Percentiles rank a stretch among this genome's conserved stretches.
Evolutionary conservation across 2,113 vertebrate genomes (phyloP).

Genomic region (Corythornis cristatus): DNA sequence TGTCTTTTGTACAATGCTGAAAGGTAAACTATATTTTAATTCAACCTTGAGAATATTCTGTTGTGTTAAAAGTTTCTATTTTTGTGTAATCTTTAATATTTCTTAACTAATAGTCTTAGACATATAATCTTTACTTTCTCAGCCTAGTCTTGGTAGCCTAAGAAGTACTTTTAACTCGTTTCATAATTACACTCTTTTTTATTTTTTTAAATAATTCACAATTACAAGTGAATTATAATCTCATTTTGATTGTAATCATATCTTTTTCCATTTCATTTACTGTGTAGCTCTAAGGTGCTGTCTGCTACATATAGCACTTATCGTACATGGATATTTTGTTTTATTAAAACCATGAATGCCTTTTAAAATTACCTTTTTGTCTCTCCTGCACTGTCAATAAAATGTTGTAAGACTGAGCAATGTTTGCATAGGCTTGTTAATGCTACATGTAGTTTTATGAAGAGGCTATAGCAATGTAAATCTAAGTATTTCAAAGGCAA

Average conservation of each 20-base stretch:
- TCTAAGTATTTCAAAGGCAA: neutral
- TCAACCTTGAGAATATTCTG: neutral
- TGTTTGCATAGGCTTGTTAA: neutral
- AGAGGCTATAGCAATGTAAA: neutral
- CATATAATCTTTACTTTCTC: neutral
- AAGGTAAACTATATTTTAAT: neutral
- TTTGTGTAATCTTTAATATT: neutral
- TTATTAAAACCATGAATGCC: neutral
- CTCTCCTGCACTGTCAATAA: neutral
- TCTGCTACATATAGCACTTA: neutral
- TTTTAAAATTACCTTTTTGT: neutral
- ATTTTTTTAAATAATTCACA: neutral
- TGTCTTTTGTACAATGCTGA: slow-evolving; percentile 19
- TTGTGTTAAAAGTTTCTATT: neutral
- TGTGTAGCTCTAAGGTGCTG: neutral
- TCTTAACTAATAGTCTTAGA: neutral
- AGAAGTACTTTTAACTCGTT: neutral
- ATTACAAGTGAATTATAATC: neutral
- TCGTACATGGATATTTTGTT: neutral
- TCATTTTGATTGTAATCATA: neutral
- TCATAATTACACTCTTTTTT: neutral
- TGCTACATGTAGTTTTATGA: neutral
- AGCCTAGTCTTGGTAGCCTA: neutral
- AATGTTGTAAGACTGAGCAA: neutral
- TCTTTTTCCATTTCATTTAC: neutral